Base-by-base conservation (phyloP, 2,888 invertebrate species). In the Drosophila lacicola region DNA sequence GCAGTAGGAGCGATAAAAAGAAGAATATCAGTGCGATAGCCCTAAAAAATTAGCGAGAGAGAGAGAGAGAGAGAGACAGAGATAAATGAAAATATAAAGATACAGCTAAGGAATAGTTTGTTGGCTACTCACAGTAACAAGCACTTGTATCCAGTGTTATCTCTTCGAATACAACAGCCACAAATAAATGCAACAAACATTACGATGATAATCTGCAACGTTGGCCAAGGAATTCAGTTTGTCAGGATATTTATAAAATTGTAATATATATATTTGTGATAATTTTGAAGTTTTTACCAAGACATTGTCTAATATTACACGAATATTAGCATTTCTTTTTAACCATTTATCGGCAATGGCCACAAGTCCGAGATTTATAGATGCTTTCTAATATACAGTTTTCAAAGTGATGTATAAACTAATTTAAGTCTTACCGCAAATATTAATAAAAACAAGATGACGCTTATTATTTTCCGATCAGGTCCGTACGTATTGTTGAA, bases 361-460 rank as follows among this genome's bases (percentile, higher is more conserved):
- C 29, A 29, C 25, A 25, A 8, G 29, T 8, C 29, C 8, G 29
- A 29, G 29, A 29, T 8, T 29, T 29, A 29, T 8, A 29, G 29
- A 29, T 8, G 29, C 8, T 8, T 29, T 8, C 8, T 29, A 8
- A 29, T 29, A 8, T 8, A 29, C 29, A 2, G 29, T 29, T 29
- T 29, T 29, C 8, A 29, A 29, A 29, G 17, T 0, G n/a, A n/a
- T 41, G 17, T 39, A 21, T 3, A 14, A 10, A n/a, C 33, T 0
- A 3, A n/a, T 33, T 11, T 2, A 2, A 13, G 6, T 68, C 82
- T 86, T 75, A 96, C 94, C 78, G 96, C 91, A 51, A 97, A 92
- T 69, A 97, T 93, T 68, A 95, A 93, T 61, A 95, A 94, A 85
- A 96, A 95, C 53, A 96, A 94, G 13, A 94, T 95, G 54, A 97